Base-by-base conservation (phyloP, 2,888 invertebrate genomes). In the Apamea epomidion region DNA sequence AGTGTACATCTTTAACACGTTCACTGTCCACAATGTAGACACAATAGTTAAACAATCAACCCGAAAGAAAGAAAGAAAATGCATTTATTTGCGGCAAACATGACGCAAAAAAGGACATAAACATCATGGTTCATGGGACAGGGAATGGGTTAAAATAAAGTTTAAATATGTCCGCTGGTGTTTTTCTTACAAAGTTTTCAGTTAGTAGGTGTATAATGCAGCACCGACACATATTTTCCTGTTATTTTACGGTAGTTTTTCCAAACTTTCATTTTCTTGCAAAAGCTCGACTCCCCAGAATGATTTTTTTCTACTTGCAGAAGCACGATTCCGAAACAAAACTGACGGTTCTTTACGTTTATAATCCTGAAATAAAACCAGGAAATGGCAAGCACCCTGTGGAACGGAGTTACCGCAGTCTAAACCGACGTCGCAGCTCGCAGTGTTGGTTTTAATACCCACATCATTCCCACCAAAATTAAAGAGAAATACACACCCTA, bases 401-500 rank as follows among this genome's bases (percentile, higher is more conserved):
- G 29, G 48, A 74, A 54, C 37, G 16, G 16, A 51, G 45, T 60
- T 12, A 72, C 51, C 48, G 32, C 72, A 76, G 58, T 48, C 37
- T 25, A 85, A 73, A 62, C 68, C 45, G 7, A 65, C 48, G 21
- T 14, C 54, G 45, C 73, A 45, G 45, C 45, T 12, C 48, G 29
- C 62, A 45, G 37, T 76, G 74, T 82, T 76, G 64, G n/a, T 76
- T 79, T 82, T 71, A 72, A 74, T 82, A 79, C 64, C 72, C 51
- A 29, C 71, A 74, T 76, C 29, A 37, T 85, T 75, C 72, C 37
- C n/a, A n/a, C 64, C 29, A 6, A 85, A 82, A 85, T 85, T 76
- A 85, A 85, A 85, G 71, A 69, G 85, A 82, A 82, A 82, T 82
- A 85, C 71, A 69, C 58, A 58, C 82, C 62, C 76, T 42, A 18